Evolutionary conservation across 2,888 invertebrate genomes (phyloP), one percentile per base, ranked within the genome.

Genomic region (Phortica magna): DNA sequence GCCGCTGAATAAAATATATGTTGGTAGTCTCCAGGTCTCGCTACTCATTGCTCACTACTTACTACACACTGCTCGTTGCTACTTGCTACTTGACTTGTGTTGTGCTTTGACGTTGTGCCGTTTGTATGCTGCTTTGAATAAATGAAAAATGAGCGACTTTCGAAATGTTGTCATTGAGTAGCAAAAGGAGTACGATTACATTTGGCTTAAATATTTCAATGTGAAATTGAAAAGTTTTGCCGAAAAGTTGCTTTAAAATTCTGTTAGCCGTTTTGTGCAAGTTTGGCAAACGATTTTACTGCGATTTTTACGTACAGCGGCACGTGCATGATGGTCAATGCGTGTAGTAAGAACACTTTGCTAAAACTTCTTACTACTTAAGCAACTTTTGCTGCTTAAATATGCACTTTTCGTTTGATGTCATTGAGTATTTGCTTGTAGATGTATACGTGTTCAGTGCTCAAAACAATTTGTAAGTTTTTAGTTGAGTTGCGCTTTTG

Each of bases 201-300:
- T 10, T 22, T 4, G 39, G 7, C 59, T n/a, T 22, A 31, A 31
- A 10, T 65, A 65, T 65, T 65, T 31, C 39, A 65, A 41, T 65
- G 41, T 39, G 41, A 65, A 65, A 65, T 65, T 41, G 65, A 65
- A 65, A 65, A 65, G 65, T 65, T 65, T 65, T 61, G 61, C 19
- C 7, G 17, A 61, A 55, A 61, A 61, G 39, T 14, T 12, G 19
- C 65, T 65, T 65, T 41, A 39, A 65, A 65, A 39, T 65, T 65
- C 65, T 65, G 41, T 65, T 65, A 39, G 65, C 17, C 14, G 12
- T 48, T 48, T 48, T 2, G 2, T 2, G 2, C 48, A 48, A 48
- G 2, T 14, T 31, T 31, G 31, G 31, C 1, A 48, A 7, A 48
- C 14, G 48, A 48, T 14, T 48, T 48, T 48, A 7, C 48, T 14